phyloP scores from a whole-genome alignment of 35 echinoderm and acorn worm genomes.

The Anneissia japonica region DNA sequence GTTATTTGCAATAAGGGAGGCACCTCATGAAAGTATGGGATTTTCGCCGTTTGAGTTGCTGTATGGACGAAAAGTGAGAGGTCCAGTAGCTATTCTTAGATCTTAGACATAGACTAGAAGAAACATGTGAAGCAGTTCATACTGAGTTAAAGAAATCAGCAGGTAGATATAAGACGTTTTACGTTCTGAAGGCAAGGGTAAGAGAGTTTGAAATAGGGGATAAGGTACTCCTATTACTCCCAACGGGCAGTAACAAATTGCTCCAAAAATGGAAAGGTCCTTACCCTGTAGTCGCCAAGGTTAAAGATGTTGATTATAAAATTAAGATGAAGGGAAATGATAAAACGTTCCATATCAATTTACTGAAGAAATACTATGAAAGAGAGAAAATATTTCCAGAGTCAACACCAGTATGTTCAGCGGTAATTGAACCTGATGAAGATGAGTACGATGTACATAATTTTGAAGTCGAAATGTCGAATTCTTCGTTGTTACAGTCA shows the following conservation, averaged over 20 bases:
- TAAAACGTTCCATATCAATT: slow-evolving; percentile 2
- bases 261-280: slow-evolving; percentile 1
- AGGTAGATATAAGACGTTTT: slow-evolving; percentile 43
- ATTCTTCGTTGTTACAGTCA: neutral
- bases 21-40: too few relatives aligned
- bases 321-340: neutral
- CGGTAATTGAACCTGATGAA: neutral
- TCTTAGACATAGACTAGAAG: too few relatives aligned
- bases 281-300: neutral
- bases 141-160: too few relatives aligned
- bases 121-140: slow-evolving; percentile 15
- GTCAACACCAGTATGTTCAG: neutral
- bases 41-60: too few relatives aligned
- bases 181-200: slow-evolving; percentile 22
- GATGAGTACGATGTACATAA: neutral
- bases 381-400: too few relatives aligned
- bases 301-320: neutral
- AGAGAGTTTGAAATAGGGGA: slow-evolving; percentile 10
- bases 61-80: too few relatives aligned
- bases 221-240: slow-evolving; percentile 28
- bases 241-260: slow-evolving; percentile 8
- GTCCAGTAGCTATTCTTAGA: too few relatives aligned
- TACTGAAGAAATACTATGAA: too few relatives aligned
- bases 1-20: too few relatives aligned
- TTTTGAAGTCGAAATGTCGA: neutral